Conservation (phyloP, 2,797 vertebrate species). For the Leuciscus waleckii region DNA sequence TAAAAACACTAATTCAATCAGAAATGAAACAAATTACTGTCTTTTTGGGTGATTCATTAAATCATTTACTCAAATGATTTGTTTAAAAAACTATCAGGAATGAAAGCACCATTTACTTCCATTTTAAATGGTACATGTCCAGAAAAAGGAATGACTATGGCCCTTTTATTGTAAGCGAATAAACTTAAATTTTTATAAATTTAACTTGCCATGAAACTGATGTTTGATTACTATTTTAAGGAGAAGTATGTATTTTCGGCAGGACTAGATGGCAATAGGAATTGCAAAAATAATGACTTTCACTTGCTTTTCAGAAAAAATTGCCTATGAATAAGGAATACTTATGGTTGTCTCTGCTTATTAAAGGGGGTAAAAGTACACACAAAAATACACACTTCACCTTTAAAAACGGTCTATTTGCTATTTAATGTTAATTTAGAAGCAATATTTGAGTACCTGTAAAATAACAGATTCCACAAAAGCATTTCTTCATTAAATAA, state of each 20-base stretch:
- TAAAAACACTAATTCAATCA: not conserved
- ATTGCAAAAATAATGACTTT: not conserved
- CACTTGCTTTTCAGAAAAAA: not conserved
- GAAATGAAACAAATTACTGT: not conserved
- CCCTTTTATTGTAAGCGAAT: not conserved
- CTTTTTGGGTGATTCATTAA: not conserved
- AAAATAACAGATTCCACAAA: not conserved
- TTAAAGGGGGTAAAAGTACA: not conserved
- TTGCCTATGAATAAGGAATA: not conserved
- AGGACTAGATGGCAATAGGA: not conserved
- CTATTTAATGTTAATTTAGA: not conserved
- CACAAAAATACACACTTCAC: not conserved
- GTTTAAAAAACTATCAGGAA: not conserved
- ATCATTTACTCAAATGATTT: not conserved
- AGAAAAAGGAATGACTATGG: not conserved
- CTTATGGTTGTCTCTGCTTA: not conserved
- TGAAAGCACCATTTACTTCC: not conserved
- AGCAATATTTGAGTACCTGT: not conserved
- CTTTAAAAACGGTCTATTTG: not conserved
- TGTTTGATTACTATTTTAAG: not conserved
- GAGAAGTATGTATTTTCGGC: not conserved
- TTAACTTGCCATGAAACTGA: not conserved
- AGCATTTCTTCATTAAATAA: not conserved
- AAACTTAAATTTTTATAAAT: not conserved
- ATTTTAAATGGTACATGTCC: not conserved